These are phyloP conservation scores for Ditylenchus weischeri DNA, from an alignment of 2,888 invertebrate genomes.

Conservation along the genomic window DNA sequence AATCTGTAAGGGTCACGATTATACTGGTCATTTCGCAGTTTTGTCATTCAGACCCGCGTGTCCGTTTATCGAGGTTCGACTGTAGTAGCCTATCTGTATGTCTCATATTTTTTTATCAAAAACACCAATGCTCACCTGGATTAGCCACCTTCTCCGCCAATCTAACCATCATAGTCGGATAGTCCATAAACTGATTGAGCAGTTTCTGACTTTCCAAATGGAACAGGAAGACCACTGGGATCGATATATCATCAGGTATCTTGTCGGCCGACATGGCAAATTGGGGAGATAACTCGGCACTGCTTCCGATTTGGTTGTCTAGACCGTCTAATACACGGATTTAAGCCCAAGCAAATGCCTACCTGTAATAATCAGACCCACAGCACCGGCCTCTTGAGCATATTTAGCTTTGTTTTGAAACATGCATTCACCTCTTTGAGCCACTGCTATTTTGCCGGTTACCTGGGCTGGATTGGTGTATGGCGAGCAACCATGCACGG, in stretches of 20 bases:
- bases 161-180: conserved; percentile 29
- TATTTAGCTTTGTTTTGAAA: conserved; percentile 87
- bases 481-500: conserved; percentile 59
- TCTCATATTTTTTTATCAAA: neutral
- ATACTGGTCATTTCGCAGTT: no score
- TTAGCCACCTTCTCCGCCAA: conserved; percentile 26
- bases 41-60: no score
- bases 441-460: conserved; percentile 75
- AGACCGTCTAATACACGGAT: neutral
- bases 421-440: conserved; percentile 86
- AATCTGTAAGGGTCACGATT: no score
- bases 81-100: no score
- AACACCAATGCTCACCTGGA: conserved; percentile 20
- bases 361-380: conserved; percentile 75
- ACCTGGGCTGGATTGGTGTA: conserved; percentile 68
- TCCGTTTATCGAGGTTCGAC: no score
- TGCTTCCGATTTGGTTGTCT: conserved; percentile 72
- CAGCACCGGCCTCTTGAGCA: conserved; percentile 77
- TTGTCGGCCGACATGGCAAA: conserved; percentile 97
- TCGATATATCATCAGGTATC: conserved; percentile 61
- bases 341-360: conserved; percentile 23
- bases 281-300: conserved; percentile 74
- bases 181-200: conserved; percentile 22
- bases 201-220: conserved; percentile 36
- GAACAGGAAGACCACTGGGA: conserved; percentile 51